Percentiles rank a stretch among this genome's conserved stretches.
phyloP scores from a whole-genome alignment of 2,888 invertebrate species.

The Halictus quadricinctus region DNA sequence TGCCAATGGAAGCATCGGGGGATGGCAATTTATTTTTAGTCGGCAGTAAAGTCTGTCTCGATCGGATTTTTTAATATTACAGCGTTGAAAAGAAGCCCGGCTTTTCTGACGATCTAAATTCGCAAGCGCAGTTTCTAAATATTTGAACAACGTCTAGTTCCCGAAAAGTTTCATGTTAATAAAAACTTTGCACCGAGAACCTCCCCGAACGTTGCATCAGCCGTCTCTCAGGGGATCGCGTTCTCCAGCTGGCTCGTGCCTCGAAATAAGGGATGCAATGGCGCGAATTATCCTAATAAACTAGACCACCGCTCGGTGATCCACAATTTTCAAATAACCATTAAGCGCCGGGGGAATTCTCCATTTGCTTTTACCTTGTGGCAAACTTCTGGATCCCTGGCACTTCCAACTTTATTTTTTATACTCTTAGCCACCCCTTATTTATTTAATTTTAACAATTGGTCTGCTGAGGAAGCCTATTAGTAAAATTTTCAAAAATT shows the following conservation, averaged over 20 bases:
- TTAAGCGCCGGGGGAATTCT: neutral
- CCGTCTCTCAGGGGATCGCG: neutral
- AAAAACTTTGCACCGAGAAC: neutral
- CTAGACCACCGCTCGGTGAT: neutral
- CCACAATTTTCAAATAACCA: constrained; percentile 1
- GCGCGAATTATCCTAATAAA: constrained; percentile 6
- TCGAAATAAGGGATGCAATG: neutral
- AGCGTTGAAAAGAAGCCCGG: neutral
- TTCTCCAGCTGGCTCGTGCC: neutral
- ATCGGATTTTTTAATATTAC: constrained; percentile 10
- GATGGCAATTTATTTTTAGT: neutral
- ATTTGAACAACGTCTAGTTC: constrained; percentile 21
- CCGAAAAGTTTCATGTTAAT: constrained; percentile 19
- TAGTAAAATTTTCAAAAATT: too few species aligned
- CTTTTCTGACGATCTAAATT: neutral
- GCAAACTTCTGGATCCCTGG: neutral
- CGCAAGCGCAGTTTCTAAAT: constrained; percentile 9
- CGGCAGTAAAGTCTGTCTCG: neutral
- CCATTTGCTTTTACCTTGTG: neutral
- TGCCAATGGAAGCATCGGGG: neutral
- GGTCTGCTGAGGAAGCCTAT: too few species aligned
- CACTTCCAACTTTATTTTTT: neutral
- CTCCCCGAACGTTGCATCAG: constrained; percentile 7
- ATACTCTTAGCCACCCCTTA: too few species aligned
- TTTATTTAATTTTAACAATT: too few species aligned